phyloP scores from a whole-genome alignment of 2,888 invertebrate species.

The Andrena minutula region DNA sequence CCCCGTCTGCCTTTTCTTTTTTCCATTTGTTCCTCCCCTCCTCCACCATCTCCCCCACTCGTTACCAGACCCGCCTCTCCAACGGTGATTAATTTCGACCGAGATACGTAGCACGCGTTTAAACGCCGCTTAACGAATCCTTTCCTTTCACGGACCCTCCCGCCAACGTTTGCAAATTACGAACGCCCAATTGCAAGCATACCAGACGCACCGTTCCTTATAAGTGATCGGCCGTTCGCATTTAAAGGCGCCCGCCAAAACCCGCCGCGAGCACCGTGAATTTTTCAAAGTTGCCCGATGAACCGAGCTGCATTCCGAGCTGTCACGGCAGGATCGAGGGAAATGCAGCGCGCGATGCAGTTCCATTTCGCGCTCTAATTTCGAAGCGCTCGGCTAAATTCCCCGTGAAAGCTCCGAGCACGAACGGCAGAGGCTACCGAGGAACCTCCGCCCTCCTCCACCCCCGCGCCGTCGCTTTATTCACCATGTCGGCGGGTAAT shows the following conservation, averaged over 20 bases:
- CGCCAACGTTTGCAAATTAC: too few relatives aligned
- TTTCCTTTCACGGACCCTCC: too few relatives aligned
- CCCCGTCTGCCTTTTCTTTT: too few relatives aligned
- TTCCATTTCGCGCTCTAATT: slow-evolving; percentile 34
- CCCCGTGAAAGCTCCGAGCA: slow-evolving; percentile 14
- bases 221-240: too few relatives aligned
- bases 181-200: too few relatives aligned
- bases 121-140: too few relatives aligned
- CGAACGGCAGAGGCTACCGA: background rate
- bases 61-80: too few relatives aligned
- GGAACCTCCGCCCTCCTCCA: background rate
- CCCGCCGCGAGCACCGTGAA: slow-evolving; percentile 3
- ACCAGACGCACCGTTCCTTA: too few relatives aligned
- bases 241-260: too few relatives aligned
- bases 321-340: slow-evolving; percentile 6
- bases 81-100: too few relatives aligned
- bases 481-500: slow-evolving; percentile 35
- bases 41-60: too few relatives aligned
- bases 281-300: slow-evolving; percentile 14
- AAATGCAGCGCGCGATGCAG: background rate
- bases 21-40: too few relatives aligned
- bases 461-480: background rate
- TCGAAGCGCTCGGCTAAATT: slow-evolving; percentile 43
- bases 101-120: background rate
- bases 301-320: slow-evolving; percentile 4